Conservation (phyloP, 2,797 vertebrate species). For the Okamejei kenojei region DNA sequence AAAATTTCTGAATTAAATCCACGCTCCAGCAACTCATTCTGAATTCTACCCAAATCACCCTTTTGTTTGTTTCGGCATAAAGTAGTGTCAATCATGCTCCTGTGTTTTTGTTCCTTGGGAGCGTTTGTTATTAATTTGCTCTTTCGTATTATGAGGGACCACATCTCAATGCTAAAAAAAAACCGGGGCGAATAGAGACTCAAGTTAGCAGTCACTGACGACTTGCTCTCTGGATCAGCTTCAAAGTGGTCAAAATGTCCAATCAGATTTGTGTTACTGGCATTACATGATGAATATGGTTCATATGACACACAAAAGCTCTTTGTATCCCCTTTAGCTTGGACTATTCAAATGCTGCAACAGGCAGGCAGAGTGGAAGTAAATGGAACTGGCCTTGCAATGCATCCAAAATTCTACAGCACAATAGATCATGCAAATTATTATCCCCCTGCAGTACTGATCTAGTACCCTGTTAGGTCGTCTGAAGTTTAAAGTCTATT, state of each 20-base stretch:
- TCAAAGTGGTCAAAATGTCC: conserved; percentile 79
- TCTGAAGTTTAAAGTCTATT: conserved; percentile 65
- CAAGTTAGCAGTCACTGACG: conserved; percentile 69
- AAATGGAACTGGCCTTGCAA: conserved; percentile 71
- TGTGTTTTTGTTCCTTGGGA: conserved; percentile 58
- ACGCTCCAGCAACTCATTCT: conserved; percentile 66
- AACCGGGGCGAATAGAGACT: conserved; percentile 61
- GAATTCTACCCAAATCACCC: conserved; percentile 71
- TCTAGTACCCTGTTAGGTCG: conserved; percentile 55
- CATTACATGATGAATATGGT: conserved; percentile 82
- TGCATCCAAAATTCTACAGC: conserved; percentile 72
- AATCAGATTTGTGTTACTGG: conserved; percentile 82
- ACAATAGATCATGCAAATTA: conserved; percentile 76
- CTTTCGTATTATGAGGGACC: conserved; percentile 65
- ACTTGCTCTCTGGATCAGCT: conserved; percentile 71
- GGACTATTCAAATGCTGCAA: conserved; percentile 71
- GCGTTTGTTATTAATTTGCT: conserved; percentile 77
- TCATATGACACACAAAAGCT: conserved; percentile 67
- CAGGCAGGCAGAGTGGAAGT: conserved; percentile 78
- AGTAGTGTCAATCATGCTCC: conserved; percentile 75
- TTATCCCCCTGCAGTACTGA: conserved; percentile 51
- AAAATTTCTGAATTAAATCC: conserved; percentile 74
- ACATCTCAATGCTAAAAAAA: conserved; percentile 57
- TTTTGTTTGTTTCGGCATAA: conserved; percentile 64
- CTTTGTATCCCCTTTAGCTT: conserved; percentile 70